Evolutionary conservation across 2,113 vertebrate genomes (phyloP).

Genomic region (Cepphus grylle): DNA sequence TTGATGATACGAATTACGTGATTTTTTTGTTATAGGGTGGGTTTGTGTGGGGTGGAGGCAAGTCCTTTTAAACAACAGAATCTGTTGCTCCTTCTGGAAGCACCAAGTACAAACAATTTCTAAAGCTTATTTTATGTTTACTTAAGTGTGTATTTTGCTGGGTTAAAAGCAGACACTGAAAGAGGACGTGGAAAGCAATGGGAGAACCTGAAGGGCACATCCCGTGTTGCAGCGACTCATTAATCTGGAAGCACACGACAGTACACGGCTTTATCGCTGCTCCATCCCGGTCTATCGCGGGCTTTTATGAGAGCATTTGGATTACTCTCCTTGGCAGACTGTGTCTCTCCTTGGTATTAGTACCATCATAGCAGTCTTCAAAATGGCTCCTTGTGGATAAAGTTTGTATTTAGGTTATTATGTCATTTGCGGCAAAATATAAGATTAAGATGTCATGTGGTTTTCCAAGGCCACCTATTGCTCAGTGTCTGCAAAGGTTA

Average conservation of each 20-base stretch:
- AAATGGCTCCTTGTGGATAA: background rate
- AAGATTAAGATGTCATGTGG: background rate
- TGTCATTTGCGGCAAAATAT: background rate
- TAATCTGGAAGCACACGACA: background rate
- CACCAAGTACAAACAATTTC: background rate
- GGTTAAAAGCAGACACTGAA: background rate
- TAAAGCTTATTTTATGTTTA: background rate
- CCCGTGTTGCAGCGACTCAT: background rate
- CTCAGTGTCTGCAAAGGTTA: background rate
- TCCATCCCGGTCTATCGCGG: background rate
- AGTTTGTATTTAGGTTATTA: background rate
- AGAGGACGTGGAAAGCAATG: fast-evolving
- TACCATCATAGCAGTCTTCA: background rate
- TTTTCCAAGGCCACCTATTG: background rate
- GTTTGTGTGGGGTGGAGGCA: background rate
- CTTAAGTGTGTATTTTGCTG: background rate
- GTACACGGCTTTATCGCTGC: background rate
- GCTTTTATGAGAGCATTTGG: background rate
- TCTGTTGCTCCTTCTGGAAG: background rate
- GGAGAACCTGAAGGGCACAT: fast-evolving
- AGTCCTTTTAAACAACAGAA: background rate
- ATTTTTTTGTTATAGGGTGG: background rate
- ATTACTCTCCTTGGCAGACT: background rate
- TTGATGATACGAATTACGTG: fast-evolving
- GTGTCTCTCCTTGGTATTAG: background rate